Base-by-base conservation (phyloP, 2,113 vertebrate species). In the Poeciliopsis prolifica region DNA sequence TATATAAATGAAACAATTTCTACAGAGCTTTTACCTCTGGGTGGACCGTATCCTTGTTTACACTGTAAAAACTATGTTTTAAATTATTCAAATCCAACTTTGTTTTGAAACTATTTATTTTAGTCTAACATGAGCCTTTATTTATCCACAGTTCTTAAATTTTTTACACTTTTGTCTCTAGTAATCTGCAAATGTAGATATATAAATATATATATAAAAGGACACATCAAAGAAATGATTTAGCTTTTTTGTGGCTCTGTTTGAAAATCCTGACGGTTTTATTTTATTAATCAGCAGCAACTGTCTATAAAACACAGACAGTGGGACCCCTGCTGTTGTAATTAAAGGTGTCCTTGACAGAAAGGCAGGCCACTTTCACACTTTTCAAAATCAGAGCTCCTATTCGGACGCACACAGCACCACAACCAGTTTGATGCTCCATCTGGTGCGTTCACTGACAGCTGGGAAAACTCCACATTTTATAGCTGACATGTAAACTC, bases 271-370 rank as follows among this genome's bases (percentile, higher is more conserved):
- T 24, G 7, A 58, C 51, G 0, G 7, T 58, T 58, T 58, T 8
- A n/a, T 58, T 58, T 58, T 22, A 58, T 58, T 58, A 58, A 58
- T 58, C 51, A 58, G 51, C 51, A n/a, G 6, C 51, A 58, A 58
- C 51, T 58, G 51, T 11, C 51, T 58, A 58, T 58, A 58, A 62
- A 65, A 69, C 68, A 65, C 70, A 9, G 51, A 28, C 62, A 75
- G 1, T 74, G 58, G 61, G 69, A 70, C 70, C 87, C 90, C 91
- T 77, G 87, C 87, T 90, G 92, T 51, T 90, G 90, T 92, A 94
- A 94, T 95, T 95, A 95, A 93, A 90, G 87, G 92, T 92, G 93
- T 93, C 91, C 91, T 94, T 92, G 90, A 93, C 90, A 88, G 86
- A 65, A 82, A 93, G 86, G 91, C 80, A 73, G 85, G 81, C 81